Conservation (phyloP, 2,888 invertebrate species). For the Agrotis puta region DNA sequence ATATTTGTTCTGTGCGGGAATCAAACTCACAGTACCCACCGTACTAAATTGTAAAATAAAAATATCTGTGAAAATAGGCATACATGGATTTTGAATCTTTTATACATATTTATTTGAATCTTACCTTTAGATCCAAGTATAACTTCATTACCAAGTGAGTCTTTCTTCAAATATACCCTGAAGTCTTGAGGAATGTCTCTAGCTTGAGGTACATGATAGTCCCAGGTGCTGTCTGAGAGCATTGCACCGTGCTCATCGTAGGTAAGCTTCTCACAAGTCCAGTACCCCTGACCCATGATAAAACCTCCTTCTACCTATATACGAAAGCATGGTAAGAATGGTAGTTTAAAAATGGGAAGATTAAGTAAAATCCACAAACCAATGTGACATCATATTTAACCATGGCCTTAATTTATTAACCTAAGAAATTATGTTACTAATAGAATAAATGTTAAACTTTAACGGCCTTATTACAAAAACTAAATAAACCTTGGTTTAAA, state of each 20-base stretch:
- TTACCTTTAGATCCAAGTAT: conserved; percentile 4
- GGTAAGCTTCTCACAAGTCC: neutral
- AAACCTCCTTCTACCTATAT: conserved; percentile 1
- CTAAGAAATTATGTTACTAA: too few relatives aligned
- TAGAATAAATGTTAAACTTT: too few relatives aligned
- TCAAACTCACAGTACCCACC: too few relatives aligned
- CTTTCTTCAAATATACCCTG: conserved; percentile 92
- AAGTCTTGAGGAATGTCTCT: conserved; percentile 94
- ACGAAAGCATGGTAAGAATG: neutral
- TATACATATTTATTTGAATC: too few relatives aligned
- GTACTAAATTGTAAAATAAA: too few relatives aligned
- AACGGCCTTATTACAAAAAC: too few relatives aligned
- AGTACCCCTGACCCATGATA: conserved; percentile 6
- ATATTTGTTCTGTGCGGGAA: too few relatives aligned
- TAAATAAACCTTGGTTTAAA: too few relatives aligned
- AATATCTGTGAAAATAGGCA: too few relatives aligned
- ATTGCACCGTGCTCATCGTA: neutral
- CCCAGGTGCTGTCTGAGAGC: conserved; percentile 89
- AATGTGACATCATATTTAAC: neutral
- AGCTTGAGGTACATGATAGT: conserved; percentile 93
- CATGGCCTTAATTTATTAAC: too few relatives aligned
- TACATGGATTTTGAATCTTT: too few relatives aligned
- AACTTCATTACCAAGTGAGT: conserved; percentile 90
- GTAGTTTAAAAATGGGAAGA: neutral
- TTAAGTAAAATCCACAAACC: too few relatives aligned